Conservation (phyloP, 1,140 invertebrate species). For the Pseudomyrmex flavicornis region DNA sequence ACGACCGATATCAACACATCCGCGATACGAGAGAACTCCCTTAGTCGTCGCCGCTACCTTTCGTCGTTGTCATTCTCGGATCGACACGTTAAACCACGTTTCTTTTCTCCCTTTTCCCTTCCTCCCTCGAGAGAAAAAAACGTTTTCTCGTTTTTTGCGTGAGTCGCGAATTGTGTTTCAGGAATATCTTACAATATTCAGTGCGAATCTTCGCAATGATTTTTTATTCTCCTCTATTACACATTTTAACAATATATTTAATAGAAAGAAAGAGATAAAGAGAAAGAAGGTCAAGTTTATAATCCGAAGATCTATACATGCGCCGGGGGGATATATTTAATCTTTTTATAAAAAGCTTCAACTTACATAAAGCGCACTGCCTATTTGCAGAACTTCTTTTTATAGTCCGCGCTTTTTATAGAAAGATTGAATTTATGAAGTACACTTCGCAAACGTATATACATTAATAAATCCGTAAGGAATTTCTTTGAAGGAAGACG, state of each 20-base stretch:
- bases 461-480: background rate
- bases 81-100: constrained; percentile 51
- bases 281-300: too few relatives aligned
- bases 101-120: background rate
- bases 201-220: background rate
- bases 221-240: background rate
- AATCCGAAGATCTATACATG: too few relatives aligned
- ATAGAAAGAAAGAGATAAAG: too few relatives aligned
- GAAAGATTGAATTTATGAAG: too few relatives aligned
- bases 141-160: constrained; percentile 2
- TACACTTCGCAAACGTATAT: too few relatives aligned
- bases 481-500: background rate
- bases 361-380: too few relatives aligned
- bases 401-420: background rate
- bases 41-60: background rate
- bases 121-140: background rate
- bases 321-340: too few relatives aligned
- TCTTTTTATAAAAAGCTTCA: too few relatives aligned
- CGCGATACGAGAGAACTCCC: constrained; percentile 55
- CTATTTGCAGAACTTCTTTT: too few relatives aligned
- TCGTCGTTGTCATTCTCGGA: constrained; percentile 20
- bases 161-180: background rate
- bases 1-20: constrained; percentile 71
- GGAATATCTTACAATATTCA: background rate
- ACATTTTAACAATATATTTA: too few relatives aligned